A percentile compares a stretch with the other conserved stretches of the same genome.
These are phyloP conservation scores for Eucriotettix oculatus DNA, from an alignment of 2,888 invertebrate genomes.

Conservation along the genomic window DNA sequence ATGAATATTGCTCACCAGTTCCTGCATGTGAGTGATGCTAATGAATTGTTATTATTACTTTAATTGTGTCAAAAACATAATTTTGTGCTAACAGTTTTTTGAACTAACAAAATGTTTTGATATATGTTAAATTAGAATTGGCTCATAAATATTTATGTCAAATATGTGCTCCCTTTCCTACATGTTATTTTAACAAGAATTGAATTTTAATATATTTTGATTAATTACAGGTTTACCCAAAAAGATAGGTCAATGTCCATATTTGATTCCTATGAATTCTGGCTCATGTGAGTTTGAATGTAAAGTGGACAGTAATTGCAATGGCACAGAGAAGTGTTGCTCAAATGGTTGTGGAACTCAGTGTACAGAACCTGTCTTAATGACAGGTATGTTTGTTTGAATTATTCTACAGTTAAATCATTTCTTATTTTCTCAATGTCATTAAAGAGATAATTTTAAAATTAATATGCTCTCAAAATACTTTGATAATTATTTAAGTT, in stretches of 20 bases:
- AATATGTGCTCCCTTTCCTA: background rate
- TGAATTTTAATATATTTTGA: background rate
- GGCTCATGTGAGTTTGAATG: conserved; percentile 63
- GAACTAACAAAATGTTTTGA: too few species aligned
- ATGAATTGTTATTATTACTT: too few species aligned
- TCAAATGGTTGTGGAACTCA: conserved; percentile 77
- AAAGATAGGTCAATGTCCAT: conserved; percentile 68
- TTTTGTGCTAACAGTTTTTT: too few species aligned
- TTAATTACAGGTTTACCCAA: conserved; percentile 37
- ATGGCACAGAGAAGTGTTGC: conserved; percentile 54
- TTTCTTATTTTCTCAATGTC: too few species aligned
- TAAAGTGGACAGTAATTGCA: conserved; percentile 58
- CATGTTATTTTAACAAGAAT: background rate
- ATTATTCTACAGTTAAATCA: background rate
- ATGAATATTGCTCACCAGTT: conserved; percentile 71
- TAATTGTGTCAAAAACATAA: too few species aligned
- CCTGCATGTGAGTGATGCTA: conserved; percentile 46
- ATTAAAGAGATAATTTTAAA: too few species aligned
- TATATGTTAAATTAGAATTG: too few species aligned
- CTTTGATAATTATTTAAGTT: too few species aligned
- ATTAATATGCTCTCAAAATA: too few species aligned
- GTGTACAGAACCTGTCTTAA: conserved; percentile 54
- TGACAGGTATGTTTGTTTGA: conserved; percentile 30
- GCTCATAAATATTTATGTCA: background rate
- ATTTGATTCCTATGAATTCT: conserved; percentile 48